Percentiles rank a stretch among this genome's conserved stretches.
Conservation (phyloP, 2,113 vertebrate species). For the Phylloscopus trochiloides region DNA sequence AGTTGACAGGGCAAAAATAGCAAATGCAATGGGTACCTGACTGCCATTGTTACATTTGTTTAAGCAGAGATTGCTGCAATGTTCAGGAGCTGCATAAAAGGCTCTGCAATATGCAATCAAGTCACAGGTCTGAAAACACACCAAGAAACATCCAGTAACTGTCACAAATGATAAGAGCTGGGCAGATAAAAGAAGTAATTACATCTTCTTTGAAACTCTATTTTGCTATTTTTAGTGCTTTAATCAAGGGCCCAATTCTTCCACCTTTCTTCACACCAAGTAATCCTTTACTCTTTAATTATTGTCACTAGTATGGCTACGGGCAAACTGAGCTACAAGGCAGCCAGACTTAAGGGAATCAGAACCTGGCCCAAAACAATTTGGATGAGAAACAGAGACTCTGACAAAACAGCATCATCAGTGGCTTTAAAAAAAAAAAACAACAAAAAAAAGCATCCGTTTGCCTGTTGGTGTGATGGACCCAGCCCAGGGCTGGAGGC, state of each 20-base stretch:
- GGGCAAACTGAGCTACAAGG: background rate
- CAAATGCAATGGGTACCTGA: slow-evolving; percentile 45
- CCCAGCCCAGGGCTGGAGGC: background rate
- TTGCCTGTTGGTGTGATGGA: background rate
- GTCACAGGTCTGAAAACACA: slow-evolving; percentile 61
- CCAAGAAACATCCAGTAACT: slow-evolving; percentile 36
- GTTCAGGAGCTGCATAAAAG: slow-evolving; percentile 18
- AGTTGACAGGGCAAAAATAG: slow-evolving; percentile 58
- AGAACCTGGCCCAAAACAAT: background rate
- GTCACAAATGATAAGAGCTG: slow-evolving; percentile 34
- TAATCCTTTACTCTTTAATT: background rate
- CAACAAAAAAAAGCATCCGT: background rate
- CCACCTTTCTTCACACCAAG: background rate
- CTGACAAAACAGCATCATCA: background rate
- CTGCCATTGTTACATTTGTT: slow-evolving; percentile 62
- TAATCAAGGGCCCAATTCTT: slow-evolving; percentile 30
- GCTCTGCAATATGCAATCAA: slow-evolving; percentile 47
- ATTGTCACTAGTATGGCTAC: background rate
- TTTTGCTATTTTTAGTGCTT: slow-evolving; percentile 42
- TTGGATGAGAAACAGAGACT: background rate
- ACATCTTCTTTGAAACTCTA: slow-evolving; percentile 20
- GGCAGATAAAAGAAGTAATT: slow-evolving; percentile 53
- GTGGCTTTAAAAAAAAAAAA: background rate
- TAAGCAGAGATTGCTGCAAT: slow-evolving; percentile 53
- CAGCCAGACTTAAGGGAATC: background rate